phyloP scores from a whole-genome alignment of 1,140 invertebrate species.

The Drosophila sp. region DNA sequence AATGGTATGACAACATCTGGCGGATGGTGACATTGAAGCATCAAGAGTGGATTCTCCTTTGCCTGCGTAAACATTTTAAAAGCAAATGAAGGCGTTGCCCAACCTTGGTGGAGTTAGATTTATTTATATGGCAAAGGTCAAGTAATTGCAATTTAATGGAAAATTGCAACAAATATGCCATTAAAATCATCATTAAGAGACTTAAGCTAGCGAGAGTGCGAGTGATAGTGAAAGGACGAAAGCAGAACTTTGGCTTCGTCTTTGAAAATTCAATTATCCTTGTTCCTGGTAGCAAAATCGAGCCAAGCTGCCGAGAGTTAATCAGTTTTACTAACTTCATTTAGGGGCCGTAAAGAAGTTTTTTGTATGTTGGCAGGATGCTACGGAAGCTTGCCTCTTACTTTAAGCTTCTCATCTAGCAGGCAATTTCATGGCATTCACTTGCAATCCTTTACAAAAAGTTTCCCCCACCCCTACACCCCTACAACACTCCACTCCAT shows the following conservation, averaged over 20 bases:
- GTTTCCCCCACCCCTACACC: slow-evolving; percentile 23
- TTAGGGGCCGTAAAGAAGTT: slow-evolving; percentile 49
- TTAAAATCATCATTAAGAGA: slow-evolving; percentile 48
- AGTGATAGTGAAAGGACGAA: neutral
- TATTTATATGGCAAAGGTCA: slow-evolving; percentile 39
- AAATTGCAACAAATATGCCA: slow-evolving; percentile 58
- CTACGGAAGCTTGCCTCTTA: slow-evolving; percentile 17
- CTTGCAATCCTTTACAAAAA: slow-evolving; percentile 64
- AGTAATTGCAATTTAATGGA: slow-evolving; percentile 70
- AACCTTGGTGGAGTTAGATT: slow-evolving; percentile 23
- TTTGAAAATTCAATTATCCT: slow-evolving; percentile 55
- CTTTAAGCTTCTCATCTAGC: slow-evolving; percentile 23
- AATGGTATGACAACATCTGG: slow-evolving; percentile 46
- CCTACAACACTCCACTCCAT: neutral
- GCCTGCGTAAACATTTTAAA: slow-evolving; percentile 29
- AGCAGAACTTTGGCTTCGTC: slow-evolving; percentile 31
- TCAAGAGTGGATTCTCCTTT: slow-evolving; percentile 10
- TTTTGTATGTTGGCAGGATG: slow-evolving; percentile 38
- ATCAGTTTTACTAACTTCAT: slow-evolving; percentile 77
- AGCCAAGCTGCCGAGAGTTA: slow-evolving; percentile 63
- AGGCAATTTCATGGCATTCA: slow-evolving; percentile 46
- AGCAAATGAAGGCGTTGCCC: slow-evolving; percentile 35
- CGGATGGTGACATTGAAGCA: slow-evolving; percentile 36
- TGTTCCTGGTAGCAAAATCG: slow-evolving; percentile 28
- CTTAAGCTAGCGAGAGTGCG: slow-evolving; percentile 1